Evolutionary conservation across 2,113 vertebrate species (phyloP), one percentile per base, ranked within the genome.

Genomic region (Glaucidium brasilianum): DNA sequence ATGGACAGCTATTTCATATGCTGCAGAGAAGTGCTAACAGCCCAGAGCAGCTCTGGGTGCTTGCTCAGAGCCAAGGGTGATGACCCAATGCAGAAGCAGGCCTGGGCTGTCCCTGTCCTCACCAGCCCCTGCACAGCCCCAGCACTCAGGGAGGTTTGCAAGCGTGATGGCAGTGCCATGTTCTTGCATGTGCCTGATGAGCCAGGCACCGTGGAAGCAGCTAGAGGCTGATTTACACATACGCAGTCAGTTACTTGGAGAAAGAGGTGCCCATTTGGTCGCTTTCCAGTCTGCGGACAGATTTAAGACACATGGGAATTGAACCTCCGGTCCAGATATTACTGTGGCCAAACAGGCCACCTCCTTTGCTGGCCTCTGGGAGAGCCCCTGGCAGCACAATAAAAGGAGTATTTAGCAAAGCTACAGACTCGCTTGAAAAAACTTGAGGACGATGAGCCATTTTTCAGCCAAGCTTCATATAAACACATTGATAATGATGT

Each of bases 301-400:
- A 94, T 94, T 92, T 95, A 92, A 96, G 83, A 79, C 95, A 82
- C 5, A 10, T 0, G 9, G 92, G 94, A 95, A 92, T 37, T 64
- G 62, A 72, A 88, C 62, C 80, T 94, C 94, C 12, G 11, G 74
- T 49, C 69, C 92, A 95, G 84, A 87, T 75, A 82, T 73, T 21
- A 0, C 60, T 52, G 53, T 49, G 88, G 95, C 84, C 97, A 95
- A 91, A 43, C 49, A 75, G 83, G 89, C 86, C 96, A 90, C 69
- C 80, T 95, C 94, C 91, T 93, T 18, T 5, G 2, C 81, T 71
- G 72, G 72, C 88, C 94, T 64, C 76, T 56, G 67, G 66, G 76
- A 94, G 34, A 82, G 83, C 69, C 84, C 58, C 91, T 95, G 96
- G 97, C 96, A 96, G 92, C 86, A 72, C 94, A 92, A 82, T 75